A percentile compares a stretch with the other conserved stretches of the same genome.
phyloP scores from a whole-genome alignment of 2,113 vertebrate genomes.

The Catagonus wagneri region DNA sequence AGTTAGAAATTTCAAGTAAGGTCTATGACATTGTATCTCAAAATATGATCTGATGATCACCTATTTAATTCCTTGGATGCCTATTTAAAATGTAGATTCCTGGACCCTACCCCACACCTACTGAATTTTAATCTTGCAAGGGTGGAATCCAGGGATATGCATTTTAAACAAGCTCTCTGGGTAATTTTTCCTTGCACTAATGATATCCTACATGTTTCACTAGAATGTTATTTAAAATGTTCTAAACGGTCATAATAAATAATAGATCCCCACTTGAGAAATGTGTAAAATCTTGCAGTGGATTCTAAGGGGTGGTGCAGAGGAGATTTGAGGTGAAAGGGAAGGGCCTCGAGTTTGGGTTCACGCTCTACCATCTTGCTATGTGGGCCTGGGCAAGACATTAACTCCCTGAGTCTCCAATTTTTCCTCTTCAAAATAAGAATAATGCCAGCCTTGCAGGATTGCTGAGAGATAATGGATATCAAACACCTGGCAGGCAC shows the following conservation, averaged over 20 bases:
- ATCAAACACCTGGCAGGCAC: constrained; percentile 55
- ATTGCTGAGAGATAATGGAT: constrained; percentile 59
- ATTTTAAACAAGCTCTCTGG: constrained; percentile 49
- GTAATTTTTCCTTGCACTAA: constrained; percentile 1
- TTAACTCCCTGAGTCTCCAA: not conserved
- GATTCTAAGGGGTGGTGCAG: not conserved
- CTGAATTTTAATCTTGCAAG: not conserved
- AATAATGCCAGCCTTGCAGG: constrained; percentile 27
- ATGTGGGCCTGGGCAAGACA: not conserved
- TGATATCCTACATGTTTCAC: not conserved
- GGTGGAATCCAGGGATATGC: not conserved
- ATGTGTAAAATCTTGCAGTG: not conserved
- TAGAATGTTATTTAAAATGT: constrained; percentile 30
- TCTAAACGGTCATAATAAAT: constrained; percentile 1
- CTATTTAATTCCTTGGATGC: not conserved
- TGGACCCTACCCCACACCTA: not conserved
- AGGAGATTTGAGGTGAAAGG: not conserved
- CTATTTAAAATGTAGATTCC: constrained; percentile 41
- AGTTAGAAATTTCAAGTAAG: not conserved
- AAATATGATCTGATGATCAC: not conserved
- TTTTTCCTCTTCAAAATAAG: constrained; percentile 62
- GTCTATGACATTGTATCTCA: not conserved
- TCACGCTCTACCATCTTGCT: not conserved
- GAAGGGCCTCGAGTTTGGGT: not conserved
- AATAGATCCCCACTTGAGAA: constrained; percentile 16